phyloP scores from a whole-genome alignment of 2,113 vertebrate genomes.

The Regulus satrapa region DNA sequence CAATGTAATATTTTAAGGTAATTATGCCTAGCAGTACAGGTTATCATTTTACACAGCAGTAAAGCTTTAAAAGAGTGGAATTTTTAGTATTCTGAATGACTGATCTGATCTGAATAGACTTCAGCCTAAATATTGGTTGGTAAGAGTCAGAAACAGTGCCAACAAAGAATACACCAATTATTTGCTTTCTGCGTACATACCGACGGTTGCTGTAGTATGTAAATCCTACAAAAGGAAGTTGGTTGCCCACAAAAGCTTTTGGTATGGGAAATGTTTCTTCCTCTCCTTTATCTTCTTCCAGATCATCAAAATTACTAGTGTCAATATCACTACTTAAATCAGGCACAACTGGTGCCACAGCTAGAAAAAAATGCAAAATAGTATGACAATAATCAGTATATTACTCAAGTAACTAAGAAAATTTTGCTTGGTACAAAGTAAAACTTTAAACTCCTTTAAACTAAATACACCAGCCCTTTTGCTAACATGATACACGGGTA shows the following conservation, averaged over 20 bases:
- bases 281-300: slow-evolving; percentile 96
- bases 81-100: background rate
- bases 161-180: background rate
- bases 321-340: slow-evolving; percentile 97
- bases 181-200: slow-evolving; percentile 74
- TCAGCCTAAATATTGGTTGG: background rate
- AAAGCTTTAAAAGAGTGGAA: background rate
- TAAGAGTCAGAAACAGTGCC: background rate
- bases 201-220: slow-evolving; percentile 94
- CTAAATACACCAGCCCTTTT: background rate
- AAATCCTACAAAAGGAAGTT: slow-evolving; percentile 97
- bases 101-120: background rate
- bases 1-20: background rate
- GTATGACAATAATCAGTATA: background rate
- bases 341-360: slow-evolving; percentile 95
- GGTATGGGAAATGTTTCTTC: slow-evolving; percentile 98
- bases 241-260: slow-evolving; percentile 98
- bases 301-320: slow-evolving; percentile 98
- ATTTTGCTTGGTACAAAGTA: background rate
- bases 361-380: slow-evolving; percentile 64
- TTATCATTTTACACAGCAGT: background rate
- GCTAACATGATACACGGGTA: background rate
- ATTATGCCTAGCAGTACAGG: background rate
- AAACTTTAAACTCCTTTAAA: background rate
- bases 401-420: background rate